Evolutionary conservation across 92 coral and sea anemone species (phyloP), one percentile per base, ranked within the genome.

Genomic region (Parazoanthus darwini): DNA sequence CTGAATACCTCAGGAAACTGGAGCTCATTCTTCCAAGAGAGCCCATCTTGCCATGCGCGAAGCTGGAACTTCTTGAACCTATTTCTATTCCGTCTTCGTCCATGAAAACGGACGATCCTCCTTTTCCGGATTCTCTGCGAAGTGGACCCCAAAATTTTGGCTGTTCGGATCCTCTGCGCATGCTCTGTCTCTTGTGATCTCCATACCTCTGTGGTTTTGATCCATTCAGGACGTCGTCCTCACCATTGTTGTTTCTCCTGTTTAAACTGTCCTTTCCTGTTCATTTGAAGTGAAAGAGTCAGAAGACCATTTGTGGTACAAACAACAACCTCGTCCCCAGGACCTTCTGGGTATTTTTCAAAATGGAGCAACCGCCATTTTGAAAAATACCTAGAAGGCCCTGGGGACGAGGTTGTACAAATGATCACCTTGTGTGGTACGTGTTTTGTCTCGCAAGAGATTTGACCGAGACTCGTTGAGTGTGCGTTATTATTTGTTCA

Each of bases 121-220:
- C 46, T 71, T 54, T 84, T n/a, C 78, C 42, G 0, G 87, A 48
- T 37, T 43, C 82, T 70, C 79, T 76, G 72, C 82, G 48, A 29
- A 91, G 66, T 46, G 75, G 39, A 15, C 89, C 87, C 68, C 75
- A 74, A 18, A 91, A 91, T 46, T 63, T 74, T 39, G 75, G 90
- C 14, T 80, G 83, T 13, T 59, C 85, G 26, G 82, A 48, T 33
- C 73, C 18, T 77, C 33, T 36, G 29, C 79, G 35, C 46, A 70
- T 26, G 46, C 67, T 48, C 23, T 29, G 77, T 20, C 75, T 48
- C 44, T 72, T 72, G 23, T 48, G 6, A 8, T 84, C 79, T 70
- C 42, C 66, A 18, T 70, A 26, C 18, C 26, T 25, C 43, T 70
- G 44, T 39, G 72, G 46, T n/a, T 66, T 70, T 2, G 48, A 9